These are phyloP conservation scores for Hirtodrosophila confusa DNA, from an alignment of 2,888 invertebrate genomes.

Conservation along the genomic window DNA sequence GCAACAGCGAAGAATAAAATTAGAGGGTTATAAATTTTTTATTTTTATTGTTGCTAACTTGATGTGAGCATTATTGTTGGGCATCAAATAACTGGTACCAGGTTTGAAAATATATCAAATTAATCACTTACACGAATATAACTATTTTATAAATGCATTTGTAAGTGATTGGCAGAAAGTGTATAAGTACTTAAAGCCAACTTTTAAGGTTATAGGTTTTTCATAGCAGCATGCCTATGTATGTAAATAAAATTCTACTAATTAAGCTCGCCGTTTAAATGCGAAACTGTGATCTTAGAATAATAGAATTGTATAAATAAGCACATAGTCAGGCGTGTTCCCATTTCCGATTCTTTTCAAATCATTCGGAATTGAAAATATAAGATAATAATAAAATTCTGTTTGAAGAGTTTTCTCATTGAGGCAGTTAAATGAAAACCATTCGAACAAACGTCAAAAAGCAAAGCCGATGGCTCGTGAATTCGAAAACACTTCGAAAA, in stretches of 20 bases:
- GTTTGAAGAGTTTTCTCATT: too few species aligned
- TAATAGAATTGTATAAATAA: constrained; percentile 6
- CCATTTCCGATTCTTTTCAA: too few species aligned
- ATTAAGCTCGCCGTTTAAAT: constrained; percentile 32
- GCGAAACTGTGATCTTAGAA: constrained; percentile 28
- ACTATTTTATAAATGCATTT: constrained; percentile 49
- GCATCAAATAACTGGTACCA: constrained; percentile 23
- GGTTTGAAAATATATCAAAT: constrained; percentile 21
- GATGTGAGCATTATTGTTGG: too few species aligned
- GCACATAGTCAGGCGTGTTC: constrained; percentile 7
- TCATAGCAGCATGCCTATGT: background rate
- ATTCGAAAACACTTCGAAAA: too few species aligned
- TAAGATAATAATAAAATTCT: too few species aligned
- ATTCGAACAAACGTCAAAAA: too few species aligned
- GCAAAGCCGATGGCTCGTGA: too few species aligned
- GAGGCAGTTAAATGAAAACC: too few species aligned
- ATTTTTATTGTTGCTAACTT: too few species aligned
- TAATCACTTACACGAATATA: constrained; percentile 34
- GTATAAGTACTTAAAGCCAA: constrained; percentile 7
- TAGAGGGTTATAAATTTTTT: too few species aligned
- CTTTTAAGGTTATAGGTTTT: constrained; percentile 8
- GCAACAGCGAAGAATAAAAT: background rate
- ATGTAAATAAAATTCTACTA: constrained; percentile 10
- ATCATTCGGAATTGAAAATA: too few species aligned
- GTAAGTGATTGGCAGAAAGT: constrained; percentile 13